phyloP scores from a whole-genome alignment of 2,888 invertebrate species.

The Argynnis bischoffii region DNA sequence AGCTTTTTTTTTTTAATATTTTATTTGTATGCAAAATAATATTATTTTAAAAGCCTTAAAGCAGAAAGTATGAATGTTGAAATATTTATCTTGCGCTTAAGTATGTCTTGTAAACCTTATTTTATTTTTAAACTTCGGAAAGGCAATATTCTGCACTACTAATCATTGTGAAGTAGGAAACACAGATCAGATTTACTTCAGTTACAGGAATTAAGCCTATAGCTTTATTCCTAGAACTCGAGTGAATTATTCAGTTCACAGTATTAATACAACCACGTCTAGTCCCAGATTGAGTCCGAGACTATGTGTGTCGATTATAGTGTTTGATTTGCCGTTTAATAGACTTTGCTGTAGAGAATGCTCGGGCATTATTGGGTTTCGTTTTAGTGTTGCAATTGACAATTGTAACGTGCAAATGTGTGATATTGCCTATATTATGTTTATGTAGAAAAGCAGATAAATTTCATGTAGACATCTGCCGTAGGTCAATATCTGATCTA shows the following conservation, averaged over 20 bases:
- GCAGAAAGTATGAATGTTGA: too few relatives aligned
- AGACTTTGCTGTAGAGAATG: conserved; percentile 8
- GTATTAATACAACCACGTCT: background rate
- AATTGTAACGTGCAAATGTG: background rate
- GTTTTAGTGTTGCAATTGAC: conserved; percentile 14
- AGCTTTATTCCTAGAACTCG: background rate
- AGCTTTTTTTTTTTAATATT: too few relatives aligned
- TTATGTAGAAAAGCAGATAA: too few relatives aligned
- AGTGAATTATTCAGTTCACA: background rate
- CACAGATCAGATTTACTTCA: background rate
- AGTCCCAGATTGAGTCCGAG: conserved; percentile 6
- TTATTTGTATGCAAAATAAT: too few relatives aligned
- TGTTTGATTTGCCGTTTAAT: conserved; percentile 27
- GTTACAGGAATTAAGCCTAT: background rate
- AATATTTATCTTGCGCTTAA: too few relatives aligned
- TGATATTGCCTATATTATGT: background rate
- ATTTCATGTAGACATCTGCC: too few relatives aligned
- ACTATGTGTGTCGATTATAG: conserved; percentile 24
- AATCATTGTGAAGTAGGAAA: background rate
- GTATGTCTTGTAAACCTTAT: too few relatives aligned
- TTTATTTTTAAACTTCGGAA: too few relatives aligned
- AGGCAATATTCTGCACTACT: background rate
- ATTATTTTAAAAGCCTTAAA: too few relatives aligned
- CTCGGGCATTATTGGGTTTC: conserved; percentile 17
- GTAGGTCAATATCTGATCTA: too few relatives aligned